Evolutionary conservation across 2,888 invertebrate species (phyloP).

Genomic region (Eulithis testata): DNA sequence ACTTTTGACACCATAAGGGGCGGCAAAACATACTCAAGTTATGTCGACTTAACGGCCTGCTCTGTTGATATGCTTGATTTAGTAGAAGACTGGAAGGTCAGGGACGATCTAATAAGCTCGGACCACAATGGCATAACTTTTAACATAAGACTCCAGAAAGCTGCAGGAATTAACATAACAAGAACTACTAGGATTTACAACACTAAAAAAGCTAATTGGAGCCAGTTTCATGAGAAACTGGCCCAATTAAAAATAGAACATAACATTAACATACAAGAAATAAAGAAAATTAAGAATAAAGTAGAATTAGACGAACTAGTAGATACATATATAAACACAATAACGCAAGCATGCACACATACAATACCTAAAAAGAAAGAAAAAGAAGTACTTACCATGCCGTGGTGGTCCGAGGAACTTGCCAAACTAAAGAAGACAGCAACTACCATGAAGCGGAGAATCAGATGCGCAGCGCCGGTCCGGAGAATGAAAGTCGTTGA

Average conservation of each 20-base stretch:
- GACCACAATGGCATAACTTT: constrained; percentile 43
- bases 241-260: background rate
- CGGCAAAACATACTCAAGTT: background rate
- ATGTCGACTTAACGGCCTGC: constrained; percentile 1
- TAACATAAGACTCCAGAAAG: constrained; percentile 24
- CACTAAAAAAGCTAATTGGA: background rate
- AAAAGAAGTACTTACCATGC: too few relatives aligned
- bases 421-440: too few relatives aligned
- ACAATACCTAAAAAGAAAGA: too few relatives aligned
- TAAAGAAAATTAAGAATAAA: too few relatives aligned
- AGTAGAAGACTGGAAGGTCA: background rate
- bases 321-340: too few relatives aligned
- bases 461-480: too few relatives aligned
- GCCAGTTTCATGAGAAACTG: background rate
- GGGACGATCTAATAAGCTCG: background rate
- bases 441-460: too few relatives aligned
- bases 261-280: background rate
- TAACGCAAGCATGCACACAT: too few relatives aligned
- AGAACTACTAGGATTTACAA: constrained; percentile 8
- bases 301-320: too few relatives aligned
- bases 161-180: constrained; percentile 10
- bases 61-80: constrained; percentile 1
- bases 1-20: background rate
- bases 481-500: too few relatives aligned
- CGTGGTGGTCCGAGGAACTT: too few relatives aligned